Percentiles rank a stretch among this genome's conserved stretches.
Conservation (phyloP, 2,113 vertebrate species). For the Sporophila hypoxantha region DNA sequence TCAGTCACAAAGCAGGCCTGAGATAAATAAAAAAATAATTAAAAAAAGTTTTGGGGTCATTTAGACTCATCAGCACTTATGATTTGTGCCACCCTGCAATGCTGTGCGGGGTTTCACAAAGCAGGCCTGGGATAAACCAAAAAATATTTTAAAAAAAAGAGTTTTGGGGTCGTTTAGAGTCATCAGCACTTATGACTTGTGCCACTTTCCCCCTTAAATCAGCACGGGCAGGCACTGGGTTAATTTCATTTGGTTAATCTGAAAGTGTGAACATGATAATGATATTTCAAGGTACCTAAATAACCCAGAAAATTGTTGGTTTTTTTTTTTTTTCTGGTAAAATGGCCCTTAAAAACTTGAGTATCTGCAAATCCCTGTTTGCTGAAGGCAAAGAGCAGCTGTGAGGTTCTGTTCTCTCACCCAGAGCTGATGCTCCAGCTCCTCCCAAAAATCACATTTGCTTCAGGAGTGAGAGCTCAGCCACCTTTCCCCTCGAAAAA, state of each 20-base stretch:
- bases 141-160: neutral
- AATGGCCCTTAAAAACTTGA: no score
- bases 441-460: neutral
- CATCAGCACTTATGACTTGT: neutral
- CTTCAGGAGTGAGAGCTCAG: neutral
- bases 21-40: neutral
- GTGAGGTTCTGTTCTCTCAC: accelerated
- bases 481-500: conserved; percentile 16
- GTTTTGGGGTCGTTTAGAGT: neutral
- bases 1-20: neutral
- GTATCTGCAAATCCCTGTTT: no score
- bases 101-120: no score
- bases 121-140: no score
- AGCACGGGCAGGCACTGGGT: neutral
- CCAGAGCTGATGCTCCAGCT: neutral
- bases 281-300: no score
- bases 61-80: neutral
- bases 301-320: no score
- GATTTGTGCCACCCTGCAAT: neutral
- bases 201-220: neutral
- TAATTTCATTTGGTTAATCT: no score
- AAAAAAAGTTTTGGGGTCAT: neutral
- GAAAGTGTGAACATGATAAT: no score
- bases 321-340: no score
- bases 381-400: no score